Evolutionary conservation across 2,888 invertebrate species (phyloP).

Genomic region (Myopa testacea): DNA sequence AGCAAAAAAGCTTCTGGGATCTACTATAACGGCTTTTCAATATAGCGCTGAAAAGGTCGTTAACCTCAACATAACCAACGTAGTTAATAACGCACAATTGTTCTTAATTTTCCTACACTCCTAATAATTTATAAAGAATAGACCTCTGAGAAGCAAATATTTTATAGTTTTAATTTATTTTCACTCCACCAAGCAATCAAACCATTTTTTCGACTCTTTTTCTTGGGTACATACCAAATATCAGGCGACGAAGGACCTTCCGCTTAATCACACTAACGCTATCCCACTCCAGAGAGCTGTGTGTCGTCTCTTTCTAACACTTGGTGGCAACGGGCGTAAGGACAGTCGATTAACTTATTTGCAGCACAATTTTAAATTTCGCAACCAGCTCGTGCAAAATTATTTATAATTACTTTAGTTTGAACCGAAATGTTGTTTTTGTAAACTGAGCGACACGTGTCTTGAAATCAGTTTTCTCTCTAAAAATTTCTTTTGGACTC

Average conservation of each 20-base stretch:
- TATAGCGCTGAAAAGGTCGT: too few relatives aligned
- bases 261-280: constrained; percentile 31
- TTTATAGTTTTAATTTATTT: background rate
- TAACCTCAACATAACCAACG: too few relatives aligned
- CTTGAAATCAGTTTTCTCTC: background rate
- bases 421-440: background rate
- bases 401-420: too few relatives aligned
- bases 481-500: background rate
- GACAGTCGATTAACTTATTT: too few relatives aligned
- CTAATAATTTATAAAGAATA: too few relatives aligned
- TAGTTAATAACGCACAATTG: too few relatives aligned
- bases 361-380: too few relatives aligned
- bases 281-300: constrained; percentile 17
- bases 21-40: too few relatives aligned
- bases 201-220: constrained; percentile 1
- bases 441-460: background rate
- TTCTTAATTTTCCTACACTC: too few relatives aligned
- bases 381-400: too few relatives aligned
- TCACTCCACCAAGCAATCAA: background rate
- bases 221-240: constrained; percentile 60
- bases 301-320: background rate
- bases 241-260: constrained; percentile 61
- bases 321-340: background rate
- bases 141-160: too few relatives aligned
- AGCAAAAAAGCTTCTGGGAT: too few relatives aligned